Evolutionary conservation across 2,113 vertebrate species (phyloP).

Genomic region (Eleginops maclovinus): DNA sequence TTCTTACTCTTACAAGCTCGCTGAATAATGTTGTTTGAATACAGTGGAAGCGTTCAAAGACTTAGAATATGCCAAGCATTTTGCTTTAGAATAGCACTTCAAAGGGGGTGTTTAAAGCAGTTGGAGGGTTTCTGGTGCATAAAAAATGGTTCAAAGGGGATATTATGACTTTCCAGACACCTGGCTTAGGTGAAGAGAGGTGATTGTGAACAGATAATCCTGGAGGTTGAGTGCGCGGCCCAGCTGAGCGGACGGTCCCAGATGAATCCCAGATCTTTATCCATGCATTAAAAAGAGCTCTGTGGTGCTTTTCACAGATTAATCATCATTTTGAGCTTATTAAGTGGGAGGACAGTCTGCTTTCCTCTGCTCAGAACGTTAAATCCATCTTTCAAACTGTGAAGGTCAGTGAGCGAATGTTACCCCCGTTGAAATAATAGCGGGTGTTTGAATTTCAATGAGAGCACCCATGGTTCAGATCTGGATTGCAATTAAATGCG

Average conservation of each 20-base stretch:
- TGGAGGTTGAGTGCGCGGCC: conserved; percentile 39
- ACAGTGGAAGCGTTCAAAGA: conserved; percentile 40
- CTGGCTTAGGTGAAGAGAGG: conserved; percentile 56
- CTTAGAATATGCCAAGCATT: background rate
- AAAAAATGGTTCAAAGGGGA: conserved; percentile 49
- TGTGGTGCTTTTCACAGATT: conserved; percentile 78
- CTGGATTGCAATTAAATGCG: conserved; percentile 57
- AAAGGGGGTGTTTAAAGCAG: conserved; percentile 43
- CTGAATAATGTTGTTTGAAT: conserved; percentile 50
- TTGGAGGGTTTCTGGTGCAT: conserved; percentile 42
- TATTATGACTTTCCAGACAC: conserved; percentile 47
- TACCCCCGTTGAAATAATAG: conserved; percentile 71
- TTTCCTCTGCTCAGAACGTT: conserved; percentile 75
- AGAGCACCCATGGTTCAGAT: conserved; percentile 44
- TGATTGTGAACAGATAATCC: conserved; percentile 59
- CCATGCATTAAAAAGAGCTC: conserved; percentile 73
- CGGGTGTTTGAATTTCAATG: conserved; percentile 70
- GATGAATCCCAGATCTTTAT: conserved; percentile 69
- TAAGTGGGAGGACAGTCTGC: conserved; percentile 81
- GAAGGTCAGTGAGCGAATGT: conserved; percentile 82
- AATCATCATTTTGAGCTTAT: conserved; percentile 86
- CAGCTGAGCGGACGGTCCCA: conserved; percentile 54
- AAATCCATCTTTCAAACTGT: conserved; percentile 84
- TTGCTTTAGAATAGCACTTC: conserved; percentile 48
- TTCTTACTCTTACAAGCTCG: conserved; percentile 57